Evolutionary conservation across 2,113 vertebrate genomes (phyloP), one percentile per base, ranked within the genome.

Genomic region (Dicrurus megarhynchus): DNA sequence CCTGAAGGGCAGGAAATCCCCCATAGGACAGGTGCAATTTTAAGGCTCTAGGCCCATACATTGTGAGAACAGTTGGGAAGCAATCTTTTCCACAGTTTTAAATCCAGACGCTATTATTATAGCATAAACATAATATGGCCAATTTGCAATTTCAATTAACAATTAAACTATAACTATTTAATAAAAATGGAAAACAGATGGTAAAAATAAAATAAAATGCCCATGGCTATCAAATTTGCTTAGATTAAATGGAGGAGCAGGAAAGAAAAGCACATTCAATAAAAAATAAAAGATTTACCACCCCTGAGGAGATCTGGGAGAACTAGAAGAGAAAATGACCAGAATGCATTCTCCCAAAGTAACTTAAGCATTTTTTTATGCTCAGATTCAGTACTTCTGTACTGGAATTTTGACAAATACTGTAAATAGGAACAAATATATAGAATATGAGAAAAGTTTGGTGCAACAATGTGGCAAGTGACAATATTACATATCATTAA

Each of bases 121-220:
- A 92, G 41, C 69, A 93, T 86, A 96, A 96, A 84, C 90, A 78
- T 94, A 92, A 94, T 92, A 90, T 35, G 60, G 65, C 65, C 37
- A 93, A 87, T 96, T 96, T 96, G 90, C 88, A 79, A 93, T 92
- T 93, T 96, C 96, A 94, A 92, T 96, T 94, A 96, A 96, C 93
- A 96, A 90, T 90, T 90, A 95, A 96, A 93, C 60, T 80, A 92
- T 95, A 97, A 92, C 93, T 95, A 91, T 94, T 96, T 86, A 95
- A 95, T 96, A 97, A 96, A 96, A 96, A 93, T 91, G 60, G 87
- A 87, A 97, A 96, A 83, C 89, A 95, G 93, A 96, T 84, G 87
- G 95, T 52, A 95, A 95, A 91, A 95, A 79, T 91, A 90, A 95
- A 94, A 86, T 37, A 81, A 93, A 94, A 85, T 61, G 92, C 93